Evolutionary conservation across 37 sponge, comb jelly and placozoan species (phyloP), one percentile per base, ranked within the genome.

Genomic region (Aplysina aerophoba): DNA sequence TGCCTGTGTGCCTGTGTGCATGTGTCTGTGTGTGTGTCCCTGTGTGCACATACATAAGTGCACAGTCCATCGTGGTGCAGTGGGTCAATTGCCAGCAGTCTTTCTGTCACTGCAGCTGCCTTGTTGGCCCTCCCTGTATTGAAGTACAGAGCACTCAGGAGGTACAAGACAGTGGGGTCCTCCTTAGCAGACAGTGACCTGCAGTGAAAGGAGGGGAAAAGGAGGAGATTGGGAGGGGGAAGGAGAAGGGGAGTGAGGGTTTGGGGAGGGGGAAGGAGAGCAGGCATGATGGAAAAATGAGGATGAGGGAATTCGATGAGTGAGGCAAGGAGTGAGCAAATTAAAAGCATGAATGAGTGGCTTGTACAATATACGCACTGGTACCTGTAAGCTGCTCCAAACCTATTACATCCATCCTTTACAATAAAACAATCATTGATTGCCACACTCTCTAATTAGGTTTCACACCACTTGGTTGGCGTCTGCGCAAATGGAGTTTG

Each of bases 121-220:
- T 86, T 75, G 6, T 57, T 17, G 55, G 24, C 22, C 22, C 81
- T 67, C n/a, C 80, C 87, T 22, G 90, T 89, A 71, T 92, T 92
- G 82, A 41, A 87, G 59, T 89, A 92, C 37, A 92, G 61, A 15
- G 86, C 83, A 30, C 85, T 84, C 31, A 89, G 60, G 0, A 54
- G 65, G 55, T 86, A 72, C 33, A 78, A 60, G 1, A 80, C 63
- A 60, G 2, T 16, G 15, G 83, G 79, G 30, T 84, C 83, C 15
- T 35, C 55, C 14, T 79, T 35, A 14, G 84, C 19, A 13, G 65
- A 64, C 27, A 88, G 73, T 0, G 92, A 83, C 50, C 91, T 91
- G 59, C 44, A 50, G 15, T 20, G 55, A 54, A 3, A 55, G 1
- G 1, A 28, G 31, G 41, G 38, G 28, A 25, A 86, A 37, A 3